phyloP scores from a whole-genome alignment of 2,797 vertebrate species.

The Amblyraja radiata region DNA sequence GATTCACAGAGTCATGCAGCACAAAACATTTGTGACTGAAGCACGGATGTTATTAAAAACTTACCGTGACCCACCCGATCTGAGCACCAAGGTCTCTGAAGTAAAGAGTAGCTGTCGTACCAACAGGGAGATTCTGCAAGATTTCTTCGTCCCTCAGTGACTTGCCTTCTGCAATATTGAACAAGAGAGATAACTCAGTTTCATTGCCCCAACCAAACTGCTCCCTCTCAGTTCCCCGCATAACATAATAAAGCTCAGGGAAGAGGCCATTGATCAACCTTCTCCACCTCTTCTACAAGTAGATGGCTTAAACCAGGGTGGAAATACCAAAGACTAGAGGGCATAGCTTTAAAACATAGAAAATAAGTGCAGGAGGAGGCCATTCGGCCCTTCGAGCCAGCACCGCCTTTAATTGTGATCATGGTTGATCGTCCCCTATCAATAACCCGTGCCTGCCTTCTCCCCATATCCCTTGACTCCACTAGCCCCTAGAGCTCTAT shows the following conservation, averaged over 20 bases:
- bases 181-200: neutral
- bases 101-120: constrained; percentile 88
- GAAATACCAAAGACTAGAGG: no score
- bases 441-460: no score
- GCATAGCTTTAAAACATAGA: no score
- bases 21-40: neutral
- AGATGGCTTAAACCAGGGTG: neutral
- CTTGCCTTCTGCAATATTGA: constrained; percentile 71
- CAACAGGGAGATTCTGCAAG: constrained; percentile 85
- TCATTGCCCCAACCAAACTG: neutral
- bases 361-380: no score
- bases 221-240: neutral
- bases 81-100: constrained; percentile 89
- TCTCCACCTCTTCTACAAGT: neutral
- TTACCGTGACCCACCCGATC: constrained; percentile 96
- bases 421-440: no score
- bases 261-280: neutral
- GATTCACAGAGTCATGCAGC: no score
- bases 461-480: no score
- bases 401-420: no score
- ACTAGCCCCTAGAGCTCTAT: no score
- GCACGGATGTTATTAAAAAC: constrained; percentile 42
- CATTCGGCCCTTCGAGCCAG: no score
- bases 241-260: neutral
- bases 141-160: constrained; percentile 89